These are phyloP conservation scores for Cotesia chilonis DNA, from an alignment of 1,140 invertebrate species.

Conservation along the genomic window DNA sequence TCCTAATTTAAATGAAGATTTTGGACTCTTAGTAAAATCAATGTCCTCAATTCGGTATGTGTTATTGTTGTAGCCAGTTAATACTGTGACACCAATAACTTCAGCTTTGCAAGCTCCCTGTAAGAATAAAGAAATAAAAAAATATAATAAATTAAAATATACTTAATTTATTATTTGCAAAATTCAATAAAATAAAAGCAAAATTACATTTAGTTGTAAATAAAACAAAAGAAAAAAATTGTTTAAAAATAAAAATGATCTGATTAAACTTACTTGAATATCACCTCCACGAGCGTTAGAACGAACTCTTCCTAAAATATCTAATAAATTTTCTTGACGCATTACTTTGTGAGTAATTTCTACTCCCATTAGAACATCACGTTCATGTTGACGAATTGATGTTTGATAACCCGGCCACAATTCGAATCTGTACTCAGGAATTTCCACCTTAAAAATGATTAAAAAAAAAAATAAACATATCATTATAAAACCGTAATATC, in stretches of 20 bases:
- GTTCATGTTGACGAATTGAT: constrained; percentile 81
- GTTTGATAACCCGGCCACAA: constrained; percentile 83
- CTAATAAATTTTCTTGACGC: constrained; percentile 67
- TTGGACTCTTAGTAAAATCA: constrained; percentile 75
- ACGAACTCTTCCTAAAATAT: constrained; percentile 63
- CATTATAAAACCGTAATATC: no score
- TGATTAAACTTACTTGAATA: constrained; percentile 37
- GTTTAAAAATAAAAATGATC: neutral
- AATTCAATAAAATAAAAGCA: no score
- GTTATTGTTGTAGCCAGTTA: constrained; percentile 79
- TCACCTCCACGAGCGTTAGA: constrained; percentile 6
- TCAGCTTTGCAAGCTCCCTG: constrained; percentile 59
- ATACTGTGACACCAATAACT: constrained; percentile 69
- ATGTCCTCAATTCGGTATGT: constrained; percentile 86
- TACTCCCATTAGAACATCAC: constrained; percentile 73
- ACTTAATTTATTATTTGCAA: no score
- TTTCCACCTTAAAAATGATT: constrained; percentile 44
- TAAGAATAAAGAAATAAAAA: constrained; percentile 29
- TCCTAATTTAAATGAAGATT: constrained; percentile 72
- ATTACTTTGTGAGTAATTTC: constrained; percentile 83
- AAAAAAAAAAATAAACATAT: no score
- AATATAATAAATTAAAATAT: neutral
- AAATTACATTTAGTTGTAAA: constrained; percentile 2
- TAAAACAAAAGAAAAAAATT: constrained; percentile 28
- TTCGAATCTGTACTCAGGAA: constrained; percentile 67